Evolutionary conservation across 2,888 invertebrate genomes (phyloP), one percentile per base, ranked within the genome.

Genomic region (Eurois occulta): DNA sequence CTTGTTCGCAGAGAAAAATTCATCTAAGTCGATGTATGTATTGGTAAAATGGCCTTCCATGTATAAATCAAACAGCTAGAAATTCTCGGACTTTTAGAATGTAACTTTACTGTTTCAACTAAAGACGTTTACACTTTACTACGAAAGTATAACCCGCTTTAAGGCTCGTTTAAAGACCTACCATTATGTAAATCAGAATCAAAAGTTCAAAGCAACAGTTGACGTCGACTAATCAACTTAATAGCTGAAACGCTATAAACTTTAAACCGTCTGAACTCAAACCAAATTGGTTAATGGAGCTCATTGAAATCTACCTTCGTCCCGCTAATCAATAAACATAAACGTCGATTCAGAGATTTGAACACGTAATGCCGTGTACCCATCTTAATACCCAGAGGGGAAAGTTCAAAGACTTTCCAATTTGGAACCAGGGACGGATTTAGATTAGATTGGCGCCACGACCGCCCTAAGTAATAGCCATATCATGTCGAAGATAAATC

Each of bases 241-340:
- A 92, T 92, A 90, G 92, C 91, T 89, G 86, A 89, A 90, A 92
- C 89, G 91, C 91, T 90, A 92, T 92, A 91, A 95, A 95, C 93
- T 95, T 94, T 91, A 91, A 92, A 91, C 92, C 88, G 89, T 91
- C 92, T 91, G 90, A 94, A 93, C 91, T 94, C 91, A 88, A 91
- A 94, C 93, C 93, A 94, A 95, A 96, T 96, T 95, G 95, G 94
- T 94, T 95, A 96, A 96, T 96, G 95, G 95, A 94, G 94, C 95
- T 93, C 91, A 95, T 95, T 95, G 95, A 94, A 94, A 94, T 92
- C 94, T 91, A 92, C 92, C 93, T 89, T 92, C 92, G 88, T 90
- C 88, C 86, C 90, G 91, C 93, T 95, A 95, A 95, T 96, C 96
- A 95, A 96, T 96, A 95, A 94, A 94, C 95, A 95, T 95, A 95